phyloP scores from a whole-genome alignment of 1,140 invertebrate genomes.

The Papilio glaucus region DNA sequence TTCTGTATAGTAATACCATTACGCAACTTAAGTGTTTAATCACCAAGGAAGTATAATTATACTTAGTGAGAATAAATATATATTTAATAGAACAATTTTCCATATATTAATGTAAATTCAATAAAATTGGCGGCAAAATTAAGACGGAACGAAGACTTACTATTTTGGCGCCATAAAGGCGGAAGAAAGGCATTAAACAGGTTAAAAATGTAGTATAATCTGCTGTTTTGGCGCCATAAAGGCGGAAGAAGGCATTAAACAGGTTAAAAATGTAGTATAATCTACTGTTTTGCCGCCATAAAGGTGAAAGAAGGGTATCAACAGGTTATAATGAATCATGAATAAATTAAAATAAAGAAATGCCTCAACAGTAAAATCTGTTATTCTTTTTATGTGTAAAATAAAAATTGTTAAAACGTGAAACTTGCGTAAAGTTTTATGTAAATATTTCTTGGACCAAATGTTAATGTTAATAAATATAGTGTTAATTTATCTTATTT shows the following conservation, averaged over 20 bases:
- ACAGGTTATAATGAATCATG: constrained; percentile 10
- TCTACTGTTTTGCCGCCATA: neutral
- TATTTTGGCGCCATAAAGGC: constrained; percentile 25
- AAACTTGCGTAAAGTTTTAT: too few species aligned
- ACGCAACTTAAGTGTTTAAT: too few species aligned
- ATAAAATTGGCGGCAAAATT: constrained; percentile 3
- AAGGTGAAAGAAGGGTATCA: constrained; percentile 1
- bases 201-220: neutral
- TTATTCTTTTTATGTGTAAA: too few species aligned
- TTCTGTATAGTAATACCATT: too few species aligned
- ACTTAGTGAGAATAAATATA: neutral
- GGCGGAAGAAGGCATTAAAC: neutral
- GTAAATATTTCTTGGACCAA: too few species aligned
- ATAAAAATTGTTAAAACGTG: too few species aligned
- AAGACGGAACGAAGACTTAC: too few species aligned
- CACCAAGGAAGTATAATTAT: too few species aligned
- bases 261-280: neutral
- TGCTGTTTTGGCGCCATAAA: constrained; percentile 23
- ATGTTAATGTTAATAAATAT: too few species aligned
- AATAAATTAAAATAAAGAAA: too few species aligned
- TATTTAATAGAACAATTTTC: neutral
- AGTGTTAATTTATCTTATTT: too few species aligned
- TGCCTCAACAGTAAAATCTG: too few species aligned
- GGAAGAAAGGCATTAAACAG: neutral
- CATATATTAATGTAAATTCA: neutral